phyloP scores from a whole-genome alignment of 2,113 vertebrate genomes.

The Phylloscopus trochilus region DNA sequence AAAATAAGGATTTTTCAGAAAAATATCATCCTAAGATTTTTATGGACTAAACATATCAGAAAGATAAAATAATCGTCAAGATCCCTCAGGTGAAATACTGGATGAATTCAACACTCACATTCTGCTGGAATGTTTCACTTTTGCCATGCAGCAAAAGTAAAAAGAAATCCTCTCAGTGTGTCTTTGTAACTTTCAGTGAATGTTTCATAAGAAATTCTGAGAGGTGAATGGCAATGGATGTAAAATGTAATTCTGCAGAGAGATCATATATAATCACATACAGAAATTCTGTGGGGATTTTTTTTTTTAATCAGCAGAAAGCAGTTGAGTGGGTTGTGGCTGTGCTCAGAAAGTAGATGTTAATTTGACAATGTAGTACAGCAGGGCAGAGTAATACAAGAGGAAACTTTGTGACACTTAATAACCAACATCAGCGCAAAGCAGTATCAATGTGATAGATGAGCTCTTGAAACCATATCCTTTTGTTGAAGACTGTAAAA shows the following conservation, averaged over 20 bases:
- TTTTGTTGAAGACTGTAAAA: background rate
- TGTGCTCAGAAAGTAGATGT: constrained; percentile 4
- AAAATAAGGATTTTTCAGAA: background rate
- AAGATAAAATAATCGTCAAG: background rate
- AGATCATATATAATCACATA: background rate
- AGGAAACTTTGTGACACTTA: background rate
- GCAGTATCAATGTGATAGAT: background rate
- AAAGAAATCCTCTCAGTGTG: background rate
- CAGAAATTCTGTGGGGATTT: constrained; percentile 1
- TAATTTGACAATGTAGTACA: background rate
- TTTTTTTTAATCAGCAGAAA: background rate
- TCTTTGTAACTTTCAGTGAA: background rate
- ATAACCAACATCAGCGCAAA: constrained; percentile 4
- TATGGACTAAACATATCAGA: background rate
- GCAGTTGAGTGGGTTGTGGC: constrained; percentile 17
- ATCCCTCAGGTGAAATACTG: background rate
- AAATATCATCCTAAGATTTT: background rate
- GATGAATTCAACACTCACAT: background rate
- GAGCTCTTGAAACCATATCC: background rate
- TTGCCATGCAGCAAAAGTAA: background rate
- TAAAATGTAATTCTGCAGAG: constrained; percentile 7
- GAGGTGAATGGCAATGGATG: constrained; percentile 5
- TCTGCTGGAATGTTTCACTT: background rate
- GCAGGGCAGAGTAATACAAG: background rate
- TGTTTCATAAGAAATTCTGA: background rate